A percentile compares a stretch with the other conserved stretches of the same genome.
phyloP scores from a whole-genome alignment of 2,797 vertebrate species.

The Novumbra hubbsi region DNA sequence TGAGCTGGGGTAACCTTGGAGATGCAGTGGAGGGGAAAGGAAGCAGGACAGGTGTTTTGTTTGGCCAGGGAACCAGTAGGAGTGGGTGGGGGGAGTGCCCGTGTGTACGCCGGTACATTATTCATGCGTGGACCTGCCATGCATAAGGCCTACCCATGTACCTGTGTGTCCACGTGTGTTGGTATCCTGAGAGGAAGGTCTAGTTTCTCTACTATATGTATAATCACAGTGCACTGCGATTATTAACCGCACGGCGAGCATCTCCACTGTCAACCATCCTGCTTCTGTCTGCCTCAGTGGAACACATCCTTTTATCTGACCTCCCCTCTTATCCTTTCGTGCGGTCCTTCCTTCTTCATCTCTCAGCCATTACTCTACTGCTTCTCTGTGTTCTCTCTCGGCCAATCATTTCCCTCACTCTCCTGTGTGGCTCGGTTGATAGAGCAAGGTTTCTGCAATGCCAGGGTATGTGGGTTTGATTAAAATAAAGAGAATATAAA shows the following conservation, averaged over 20 bases:
- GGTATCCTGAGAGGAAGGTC: neutral
- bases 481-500: no score
- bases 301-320: conserved; percentile 39
- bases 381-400: conserved; percentile 15
- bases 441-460: no score
- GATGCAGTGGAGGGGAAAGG: conserved; percentile 9
- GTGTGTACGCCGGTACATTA: conserved; percentile 13
- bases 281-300: conserved; percentile 8
- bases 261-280: no score
- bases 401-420: conserved; percentile 4
- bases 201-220: no score
- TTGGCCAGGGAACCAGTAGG: conserved; percentile 16
- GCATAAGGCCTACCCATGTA: neutral
- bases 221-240: no score
- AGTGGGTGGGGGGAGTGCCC: conserved; percentile 16
- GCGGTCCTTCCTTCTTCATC: conserved; percentile 22
- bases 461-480: no score
- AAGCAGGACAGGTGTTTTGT: conserved; percentile 16
- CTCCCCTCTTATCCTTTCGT: conserved; percentile 11
- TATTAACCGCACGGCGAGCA: no score
- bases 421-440: no score
- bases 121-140: neutral
- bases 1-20: conserved; percentile 36
- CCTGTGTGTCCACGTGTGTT: conserved; percentile 9
- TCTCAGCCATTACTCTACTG: conserved; percentile 19